Evolutionary conservation across 2,113 vertebrate species (phyloP).

Genomic region (Xiphophorus maculatus): DNA sequence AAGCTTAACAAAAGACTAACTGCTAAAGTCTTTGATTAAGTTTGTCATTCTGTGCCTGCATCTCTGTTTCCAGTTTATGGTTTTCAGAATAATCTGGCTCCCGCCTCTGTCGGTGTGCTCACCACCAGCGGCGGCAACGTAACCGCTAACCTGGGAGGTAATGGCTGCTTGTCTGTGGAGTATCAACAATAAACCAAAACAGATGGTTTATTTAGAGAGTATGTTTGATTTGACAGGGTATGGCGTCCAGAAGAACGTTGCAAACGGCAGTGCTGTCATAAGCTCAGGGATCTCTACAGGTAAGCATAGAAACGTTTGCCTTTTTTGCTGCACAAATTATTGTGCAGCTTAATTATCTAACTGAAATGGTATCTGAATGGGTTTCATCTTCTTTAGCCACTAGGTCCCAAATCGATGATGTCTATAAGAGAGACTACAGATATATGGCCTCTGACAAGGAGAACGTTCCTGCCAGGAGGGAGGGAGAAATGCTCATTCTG

Average conservation of each 20-base stretch:
- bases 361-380: neutral
- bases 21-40: neutral
- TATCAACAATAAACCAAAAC: neutral
- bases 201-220: neutral
- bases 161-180: neutral
- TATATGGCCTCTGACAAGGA: constrained; percentile 90
- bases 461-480: constrained; percentile 85
- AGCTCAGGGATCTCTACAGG: constrained; percentile 60
- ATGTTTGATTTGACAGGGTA: constrained; percentile 58
- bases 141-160: constrained; percentile 54
- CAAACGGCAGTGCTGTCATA: constrained; percentile 36
- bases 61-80: constrained; percentile 68
- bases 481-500: constrained; percentile 89
- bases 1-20: neutral
- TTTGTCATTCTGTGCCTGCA: neutral
- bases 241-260: constrained; percentile 73
- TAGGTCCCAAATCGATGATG: constrained; percentile 83
- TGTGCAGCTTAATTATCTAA: too few species aligned
- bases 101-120: constrained; percentile 55
- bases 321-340: too few species aligned
- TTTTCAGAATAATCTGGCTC: constrained; percentile 76
- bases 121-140: constrained; percentile 64
- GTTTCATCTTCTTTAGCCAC: constrained; percentile 55
- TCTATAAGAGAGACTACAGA: constrained; percentile 88
- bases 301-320: constrained; percentile 11